phyloP scores from a whole-genome alignment of 2,888 invertebrate species.

The Leptopilina drosophilae region DNA sequence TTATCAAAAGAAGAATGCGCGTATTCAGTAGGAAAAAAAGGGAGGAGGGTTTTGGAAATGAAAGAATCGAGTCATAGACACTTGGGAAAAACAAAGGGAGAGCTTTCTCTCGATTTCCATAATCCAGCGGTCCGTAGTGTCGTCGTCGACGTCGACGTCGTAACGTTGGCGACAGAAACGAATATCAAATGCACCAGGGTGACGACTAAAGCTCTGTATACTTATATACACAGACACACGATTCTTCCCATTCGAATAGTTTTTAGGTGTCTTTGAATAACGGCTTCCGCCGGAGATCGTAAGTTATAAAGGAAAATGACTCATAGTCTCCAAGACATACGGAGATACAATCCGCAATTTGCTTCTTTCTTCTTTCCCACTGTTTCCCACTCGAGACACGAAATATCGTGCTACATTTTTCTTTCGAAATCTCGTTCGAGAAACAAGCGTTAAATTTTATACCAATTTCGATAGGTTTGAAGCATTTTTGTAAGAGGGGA shows the following conservation, averaged over 20 bases:
- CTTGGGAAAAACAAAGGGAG: constrained; percentile 49
- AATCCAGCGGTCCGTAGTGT: constrained; percentile 47
- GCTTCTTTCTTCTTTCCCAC: constrained; percentile 18
- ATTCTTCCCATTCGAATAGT: constrained; percentile 36
- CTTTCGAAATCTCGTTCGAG: not conserved
- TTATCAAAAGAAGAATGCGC: constrained; percentile 1
- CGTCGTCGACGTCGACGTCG: constrained; percentile 41
- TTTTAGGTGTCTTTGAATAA: constrained; percentile 37
- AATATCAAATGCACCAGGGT: constrained; percentile 22
- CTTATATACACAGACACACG: not conserved
- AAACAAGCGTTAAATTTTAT: constrained; percentile 1
- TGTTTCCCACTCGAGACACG: not conserved
- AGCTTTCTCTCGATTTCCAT: constrained; percentile 47
- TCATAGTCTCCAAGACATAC: constrained; percentile 30
- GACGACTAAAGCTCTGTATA: not conserved
- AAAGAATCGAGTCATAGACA: constrained; percentile 33
- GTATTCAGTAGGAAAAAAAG: not conserved
- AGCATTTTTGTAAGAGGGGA: not conserved
- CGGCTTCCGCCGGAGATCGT: constrained; percentile 33
- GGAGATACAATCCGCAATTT: constrained; percentile 28
- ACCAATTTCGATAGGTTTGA: not conserved
- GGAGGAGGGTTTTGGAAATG: constrained; percentile 3
- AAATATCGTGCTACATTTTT: constrained; percentile 4
- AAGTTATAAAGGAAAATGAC: constrained; percentile 38
- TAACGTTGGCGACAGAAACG: constrained; percentile 38